Base-by-base conservation (phyloP, 2,797 vertebrate species). In the Setipinna tenuifilis region DNA sequence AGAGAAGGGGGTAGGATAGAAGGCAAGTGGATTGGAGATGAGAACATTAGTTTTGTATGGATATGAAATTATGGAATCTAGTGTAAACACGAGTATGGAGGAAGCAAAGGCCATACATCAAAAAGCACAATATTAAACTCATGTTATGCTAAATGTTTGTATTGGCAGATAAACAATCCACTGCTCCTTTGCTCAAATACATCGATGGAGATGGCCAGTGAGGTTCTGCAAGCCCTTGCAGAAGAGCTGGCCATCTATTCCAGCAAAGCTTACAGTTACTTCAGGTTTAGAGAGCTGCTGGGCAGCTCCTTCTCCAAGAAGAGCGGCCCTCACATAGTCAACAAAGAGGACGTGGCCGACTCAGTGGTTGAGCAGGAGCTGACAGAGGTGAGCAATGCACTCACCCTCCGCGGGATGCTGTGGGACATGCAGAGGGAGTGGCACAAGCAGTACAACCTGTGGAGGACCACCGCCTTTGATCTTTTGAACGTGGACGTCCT, bases 401-500 rank as follows among this genome's bases (percentile, higher is more conserved):
- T 95, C 68, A 88, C 84, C 62, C 82, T 95, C 54, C 88, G 92
- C 68, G 93, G 91, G 83, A 81, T 92, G 1, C 83, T 95, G 12
- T 95, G 94, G 94, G 91, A 94, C 21, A 87, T 91, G 0, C 89
- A 91, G 3, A 90, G 91, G 12, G 94, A 95, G 9, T 95, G 93
- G 94, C 23, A 23, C 0, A 83, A 16, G 0, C 81, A 91, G 65
- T 92, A 90, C 12, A 12, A 46, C 25, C 83, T 83, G 11, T 95
- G 94, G 94, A 93, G 86, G 23, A 44, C 44, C 0, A 89, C 89
- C 0, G 58, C 89, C 46, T 93, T 95, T 61, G 88, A 89, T 10
- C 88, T 35, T 44, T 86, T 94, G 35, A 91, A 95, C 5, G 83
- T 89, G 6, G 92, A 95, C 2, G 71, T 87, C 1, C 88, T 94